Base-by-base conservation (phyloP, 2,797 vertebrate genomes). In the Ataeniobius toweri region DNA sequence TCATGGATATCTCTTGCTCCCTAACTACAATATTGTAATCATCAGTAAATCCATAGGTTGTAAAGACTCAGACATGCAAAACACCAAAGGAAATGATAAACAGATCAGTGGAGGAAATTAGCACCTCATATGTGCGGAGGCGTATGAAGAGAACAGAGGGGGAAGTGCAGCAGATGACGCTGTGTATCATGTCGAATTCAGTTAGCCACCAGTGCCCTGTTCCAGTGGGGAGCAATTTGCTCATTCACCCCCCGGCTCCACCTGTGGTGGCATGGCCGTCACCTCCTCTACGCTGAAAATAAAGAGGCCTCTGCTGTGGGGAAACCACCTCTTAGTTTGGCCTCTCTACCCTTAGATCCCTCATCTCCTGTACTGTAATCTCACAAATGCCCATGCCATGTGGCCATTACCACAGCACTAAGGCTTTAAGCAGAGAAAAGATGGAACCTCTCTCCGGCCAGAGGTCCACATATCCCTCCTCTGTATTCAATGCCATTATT, bases 311-410 rank as follows among this genome's bases (percentile, higher is more conserved):
- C 93, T 90, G 86, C 87, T 88, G 87, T 82, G 93, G 41, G 44
- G 93, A 94, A 95, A 94, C 93, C 91, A 91, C 91, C 89, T 92
- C 87, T 92, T 86, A 85, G 87, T 88, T 91, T 90, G 90, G 90
- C 91, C 91, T 88, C 81, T 89, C 85, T 76, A 83, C 90, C 86
- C 86, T 84, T 75, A 92, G 89, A 96, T 95, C 92, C 89, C 91
- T 95, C 94, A 94, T 94, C 93, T 93, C 92, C 83, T 75, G 85
- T 36, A 79, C 82, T 73, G 74, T 91, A 93, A 94, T 94, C 94
- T 93, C 91, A 87, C 89, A 91, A 91, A 44, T 92, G 88, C 89
- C 83, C 91, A 92, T 80, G 84, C 90, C 85, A 89, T 69, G 89
- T 86, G 73, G 83, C 92, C 91, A 95, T 95, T 95, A 94, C 85